Evolutionary conservation across 2,113 vertebrate species (phyloP).

Genomic region (Ginglymostoma cirratum): DNA sequence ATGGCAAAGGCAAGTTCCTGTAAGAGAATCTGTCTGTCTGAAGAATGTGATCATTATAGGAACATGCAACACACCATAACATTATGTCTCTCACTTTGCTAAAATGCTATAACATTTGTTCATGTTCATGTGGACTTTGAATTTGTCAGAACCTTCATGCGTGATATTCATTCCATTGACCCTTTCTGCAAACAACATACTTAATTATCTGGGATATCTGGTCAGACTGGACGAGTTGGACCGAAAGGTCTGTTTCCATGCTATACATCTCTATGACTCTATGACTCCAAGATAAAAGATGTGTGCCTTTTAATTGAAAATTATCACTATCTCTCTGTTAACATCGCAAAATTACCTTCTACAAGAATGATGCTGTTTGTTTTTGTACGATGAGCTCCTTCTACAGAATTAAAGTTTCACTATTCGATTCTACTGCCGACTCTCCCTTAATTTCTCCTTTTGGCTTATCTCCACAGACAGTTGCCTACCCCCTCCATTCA

Average conservation of each 20-base stretch:
- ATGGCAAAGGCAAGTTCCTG: neutral
- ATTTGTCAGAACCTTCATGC: neutral
- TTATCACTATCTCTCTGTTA: neutral
- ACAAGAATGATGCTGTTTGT: neutral
- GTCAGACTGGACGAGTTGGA: no score
- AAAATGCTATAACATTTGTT: neutral
- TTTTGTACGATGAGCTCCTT: neutral
- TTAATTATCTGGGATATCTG: neutral
- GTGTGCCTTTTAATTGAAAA: neutral
- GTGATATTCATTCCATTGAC: neutral
- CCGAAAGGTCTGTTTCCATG: no score
- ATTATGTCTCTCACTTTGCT: neutral
- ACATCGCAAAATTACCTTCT: neutral
- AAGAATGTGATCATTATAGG: neutral
- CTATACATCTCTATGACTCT: no score
- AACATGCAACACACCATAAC: neutral
- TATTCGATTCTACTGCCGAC: neutral
- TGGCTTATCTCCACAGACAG: neutral
- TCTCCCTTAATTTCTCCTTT: neutral
- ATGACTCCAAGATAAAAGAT: neutral
- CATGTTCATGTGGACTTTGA: neutral
- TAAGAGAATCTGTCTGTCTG: neutral
- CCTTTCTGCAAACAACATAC: neutral
- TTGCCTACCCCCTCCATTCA: neutral
- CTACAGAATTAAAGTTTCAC: neutral